Evolutionary conservation across 2,888 invertebrate genomes (phyloP).

Genomic region (Agelastica alni): DNA sequence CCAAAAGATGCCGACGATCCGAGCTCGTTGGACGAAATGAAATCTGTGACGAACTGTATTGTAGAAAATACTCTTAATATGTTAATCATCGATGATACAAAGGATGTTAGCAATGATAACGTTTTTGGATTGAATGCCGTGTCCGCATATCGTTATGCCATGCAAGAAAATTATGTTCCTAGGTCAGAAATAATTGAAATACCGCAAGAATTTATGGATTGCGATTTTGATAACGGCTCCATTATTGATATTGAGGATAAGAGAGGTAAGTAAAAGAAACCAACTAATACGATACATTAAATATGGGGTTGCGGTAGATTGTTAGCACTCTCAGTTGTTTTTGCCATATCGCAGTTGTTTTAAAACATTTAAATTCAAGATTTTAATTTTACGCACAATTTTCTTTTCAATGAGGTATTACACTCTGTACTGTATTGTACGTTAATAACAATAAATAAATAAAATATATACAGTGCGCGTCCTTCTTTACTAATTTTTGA

Average conservation of each 20-base stretch:
- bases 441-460: too few species aligned
- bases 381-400: too few species aligned
- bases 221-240: not conserved
- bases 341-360: too few species aligned
- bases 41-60: conserved; percentile 48
- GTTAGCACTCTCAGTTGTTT: too few species aligned
- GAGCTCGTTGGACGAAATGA: conserved; percentile 43
- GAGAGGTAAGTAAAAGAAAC: too few species aligned
- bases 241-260: not conserved
- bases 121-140: conserved; percentile 22
- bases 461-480: too few species aligned
- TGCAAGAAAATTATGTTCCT: not conserved
- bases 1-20: conserved; percentile 35
- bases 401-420: too few species aligned
- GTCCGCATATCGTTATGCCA: not conserved
- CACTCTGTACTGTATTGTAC: too few species aligned
- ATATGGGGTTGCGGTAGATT: too few species aligned
- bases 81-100: conserved; percentile 14
- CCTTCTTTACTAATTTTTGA: too few species aligned
- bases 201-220: not conserved
- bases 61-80: conserved; percentile 26
- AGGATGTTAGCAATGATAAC: conserved; percentile 14
- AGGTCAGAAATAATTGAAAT: not conserved
- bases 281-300: too few species aligned
- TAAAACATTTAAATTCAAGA: too few species aligned